Base-by-base conservation (phyloP, 2,797 vertebrate genomes). In the Pangasius krempfi region DNA sequence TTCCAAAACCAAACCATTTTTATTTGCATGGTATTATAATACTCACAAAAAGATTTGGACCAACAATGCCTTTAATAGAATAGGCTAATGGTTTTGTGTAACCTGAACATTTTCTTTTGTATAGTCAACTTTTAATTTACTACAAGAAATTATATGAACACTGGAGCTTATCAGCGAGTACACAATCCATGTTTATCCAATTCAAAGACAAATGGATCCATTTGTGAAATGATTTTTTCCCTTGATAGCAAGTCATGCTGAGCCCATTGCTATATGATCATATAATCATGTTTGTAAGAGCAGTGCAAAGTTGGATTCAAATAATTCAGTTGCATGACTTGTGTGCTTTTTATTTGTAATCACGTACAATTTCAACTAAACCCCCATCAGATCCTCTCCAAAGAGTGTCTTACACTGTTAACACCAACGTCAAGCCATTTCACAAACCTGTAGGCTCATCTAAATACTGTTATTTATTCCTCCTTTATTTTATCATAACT, bases 161-260 rank as follows among this genome's bases (percentile, higher is more conserved):
- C 68, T 86, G 86, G 79, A 89, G 87, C 56, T 90, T 88, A 90
- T 84, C 76, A 89, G 62, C 56, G n/a, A 86, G 72, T 82, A 86
- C 56, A 75, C 82, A 89, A 87, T 79, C 80, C 81, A 62, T 89
- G 86, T 90, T 90, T 89, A 75, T 85, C 64, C 72, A 62, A 64
- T 50, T n/a, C 64, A 86, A 89, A 88, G 85, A 90, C 47, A 80
- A 90, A 90, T 73, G 54, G 52, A 30, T 60, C 62, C 56, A 80
- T 68, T 88, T 85, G n/a, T 68, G 20, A 83, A 79, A 86, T 50
- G 75, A 87, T 84, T 89, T 87, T 80, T 64, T 79, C 75, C 56
- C 40, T 64, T 44, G 44, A 44, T 44, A 44, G 44, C 44, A 44
- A 44, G 44, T 44, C 80, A 83, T 89, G 81, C 70, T 76, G 30